Conservation (phyloP, 2,797 vertebrate genomes). For the Anas bernieri region DNA sequence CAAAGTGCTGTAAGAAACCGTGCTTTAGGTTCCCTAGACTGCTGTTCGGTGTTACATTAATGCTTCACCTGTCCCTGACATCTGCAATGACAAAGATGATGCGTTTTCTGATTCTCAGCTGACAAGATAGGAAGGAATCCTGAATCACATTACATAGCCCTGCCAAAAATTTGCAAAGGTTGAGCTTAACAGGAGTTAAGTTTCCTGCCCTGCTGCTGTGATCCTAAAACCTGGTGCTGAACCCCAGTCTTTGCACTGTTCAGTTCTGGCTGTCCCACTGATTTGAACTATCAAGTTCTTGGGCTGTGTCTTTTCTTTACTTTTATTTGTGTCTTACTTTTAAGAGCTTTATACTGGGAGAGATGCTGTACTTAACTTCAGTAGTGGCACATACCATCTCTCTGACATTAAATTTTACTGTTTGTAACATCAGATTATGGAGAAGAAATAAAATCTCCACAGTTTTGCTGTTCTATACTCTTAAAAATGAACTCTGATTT, state of each 20-base stretch:
- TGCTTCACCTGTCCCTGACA: not conserved
- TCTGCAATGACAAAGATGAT: not conserved
- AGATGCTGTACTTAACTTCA: not conserved
- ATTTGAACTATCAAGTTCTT: not conserved
- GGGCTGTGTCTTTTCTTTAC: not conserved
- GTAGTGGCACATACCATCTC: too few relatives aligned
- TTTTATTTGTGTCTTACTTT: not conserved
- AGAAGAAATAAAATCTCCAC: not conserved
- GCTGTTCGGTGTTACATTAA: not conserved
- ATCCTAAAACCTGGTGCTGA: not conserved
- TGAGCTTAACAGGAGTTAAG: not conserved
- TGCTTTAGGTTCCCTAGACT: not conserved
- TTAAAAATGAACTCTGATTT: not conserved
- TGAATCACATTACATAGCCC: not conserved
- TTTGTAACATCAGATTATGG: not conserved
- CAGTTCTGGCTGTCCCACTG: not conserved
- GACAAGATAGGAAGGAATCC: not conserved
- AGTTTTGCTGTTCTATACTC: not conserved
- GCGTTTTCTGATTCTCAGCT: not conserved
- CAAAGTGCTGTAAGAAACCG: not conserved
- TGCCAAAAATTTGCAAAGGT: not conserved
- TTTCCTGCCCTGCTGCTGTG: not conserved
- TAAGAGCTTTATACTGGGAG: not conserved
- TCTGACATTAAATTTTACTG: not conserved
- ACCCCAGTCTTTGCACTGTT: rapidly evolving